A percentile compares a stretch with the other conserved stretches of the same genome.
phyloP scores from a whole-genome alignment of 2,888 invertebrate genomes.

The Tortrix viridana region DNA sequence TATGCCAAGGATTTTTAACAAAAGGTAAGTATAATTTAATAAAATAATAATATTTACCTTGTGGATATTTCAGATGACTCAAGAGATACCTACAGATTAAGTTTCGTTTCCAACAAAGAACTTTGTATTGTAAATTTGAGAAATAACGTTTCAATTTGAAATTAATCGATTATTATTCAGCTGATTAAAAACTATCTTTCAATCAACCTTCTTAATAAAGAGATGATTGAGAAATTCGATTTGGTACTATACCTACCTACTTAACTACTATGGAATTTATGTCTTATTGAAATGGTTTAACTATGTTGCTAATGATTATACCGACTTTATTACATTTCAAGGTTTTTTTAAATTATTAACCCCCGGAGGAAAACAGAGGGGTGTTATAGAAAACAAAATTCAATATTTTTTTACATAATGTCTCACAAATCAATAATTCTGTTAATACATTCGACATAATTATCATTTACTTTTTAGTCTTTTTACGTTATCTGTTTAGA shows the following conservation, averaged over 20 bases:
- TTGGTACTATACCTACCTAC: neutral
- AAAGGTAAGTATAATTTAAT: too few relatives aligned
- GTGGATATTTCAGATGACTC: neutral
- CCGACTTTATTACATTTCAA: too few relatives aligned
- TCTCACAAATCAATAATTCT: too few relatives aligned
- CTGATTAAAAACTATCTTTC: neutral
- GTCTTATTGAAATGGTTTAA: neutral
- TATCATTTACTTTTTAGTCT: too few relatives aligned
- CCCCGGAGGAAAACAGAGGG: too few relatives aligned
- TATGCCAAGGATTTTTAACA: too few relatives aligned
- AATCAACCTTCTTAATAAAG: neutral
- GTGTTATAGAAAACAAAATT: too few relatives aligned
- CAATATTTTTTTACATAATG: too few relatives aligned
- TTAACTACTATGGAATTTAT: neutral
- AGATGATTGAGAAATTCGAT: neutral
- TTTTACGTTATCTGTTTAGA: too few relatives aligned
- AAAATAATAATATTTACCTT: neutral
- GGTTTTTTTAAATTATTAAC: too few relatives aligned
- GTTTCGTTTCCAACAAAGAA: neutral
- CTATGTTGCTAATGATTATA: too few relatives aligned
- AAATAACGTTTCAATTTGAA: neutral
- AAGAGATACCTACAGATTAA: neutral
- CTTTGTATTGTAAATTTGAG: neutral
- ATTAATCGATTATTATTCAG: neutral
- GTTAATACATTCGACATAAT: too few relatives aligned